These are phyloP conservation scores for Taxidea taxus DNA, from an alignment of 2,113 vertebrate species.

Conservation along the genomic window DNA sequence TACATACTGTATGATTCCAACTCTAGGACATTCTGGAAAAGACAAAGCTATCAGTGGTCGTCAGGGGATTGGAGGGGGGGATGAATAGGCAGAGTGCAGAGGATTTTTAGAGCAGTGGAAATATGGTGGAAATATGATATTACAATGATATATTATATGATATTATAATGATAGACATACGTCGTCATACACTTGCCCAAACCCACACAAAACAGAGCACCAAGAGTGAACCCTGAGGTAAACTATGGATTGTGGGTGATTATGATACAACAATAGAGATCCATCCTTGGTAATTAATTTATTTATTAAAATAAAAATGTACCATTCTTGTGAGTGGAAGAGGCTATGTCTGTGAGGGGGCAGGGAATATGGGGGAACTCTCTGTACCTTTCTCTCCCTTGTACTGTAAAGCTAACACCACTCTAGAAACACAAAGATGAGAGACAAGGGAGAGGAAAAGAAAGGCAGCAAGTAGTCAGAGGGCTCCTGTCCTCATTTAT, in stretches of 20 bases:
- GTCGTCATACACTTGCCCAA: not conserved
- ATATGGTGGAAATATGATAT: not conserved
- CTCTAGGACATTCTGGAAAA: not conserved
- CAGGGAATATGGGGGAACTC: not conserved
- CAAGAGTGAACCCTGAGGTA: not conserved
- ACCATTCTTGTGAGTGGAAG: not conserved
- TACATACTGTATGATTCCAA: not conserved
- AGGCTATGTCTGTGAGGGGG: not conserved
- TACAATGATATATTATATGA: not conserved
- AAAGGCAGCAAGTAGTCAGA: not conserved
- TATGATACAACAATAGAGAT: not conserved
- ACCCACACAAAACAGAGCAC: not conserved
- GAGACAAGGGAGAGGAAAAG: not conserved
- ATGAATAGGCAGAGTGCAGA: not conserved
- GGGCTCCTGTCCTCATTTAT: not conserved
- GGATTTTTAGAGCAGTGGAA: not conserved
- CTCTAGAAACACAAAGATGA: not conserved
- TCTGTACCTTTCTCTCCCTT: not conserved
- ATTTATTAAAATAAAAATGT: not conserved
- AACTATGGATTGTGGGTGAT: not conserved
- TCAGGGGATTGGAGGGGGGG: not conserved
- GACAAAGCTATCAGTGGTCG: not conserved
- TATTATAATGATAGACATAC: not conserved
- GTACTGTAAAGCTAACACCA: not conserved
- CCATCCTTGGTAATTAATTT: not conserved